Conservation (phyloP, 1,140 invertebrate genomes). For the Stegodyphus dumicola region DNA sequence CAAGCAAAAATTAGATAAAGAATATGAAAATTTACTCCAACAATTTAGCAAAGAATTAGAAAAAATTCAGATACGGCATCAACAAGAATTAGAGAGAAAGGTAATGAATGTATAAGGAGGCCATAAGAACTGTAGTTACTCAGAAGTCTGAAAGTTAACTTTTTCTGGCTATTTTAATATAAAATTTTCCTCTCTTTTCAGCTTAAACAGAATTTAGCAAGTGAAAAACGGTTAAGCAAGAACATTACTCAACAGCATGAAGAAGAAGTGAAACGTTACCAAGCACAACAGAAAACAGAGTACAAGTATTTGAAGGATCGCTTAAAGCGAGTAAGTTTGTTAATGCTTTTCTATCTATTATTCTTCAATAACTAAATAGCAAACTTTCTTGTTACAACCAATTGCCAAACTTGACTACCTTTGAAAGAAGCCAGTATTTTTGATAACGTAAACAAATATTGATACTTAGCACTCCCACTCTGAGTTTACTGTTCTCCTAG, state of each 20-base stretch:
- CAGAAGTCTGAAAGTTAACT: no score
- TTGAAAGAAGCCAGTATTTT: no score
- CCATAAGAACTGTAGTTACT: neutral
- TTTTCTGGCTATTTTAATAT: no score
- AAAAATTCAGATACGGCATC: slow-evolving; percentile 86
- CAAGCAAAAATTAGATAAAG: slow-evolving; percentile 93
- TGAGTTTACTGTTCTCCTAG: no score
- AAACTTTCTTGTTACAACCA: no score
- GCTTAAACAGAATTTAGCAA: slow-evolving; percentile 84
- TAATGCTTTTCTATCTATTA: neutral
- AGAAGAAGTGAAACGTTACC: slow-evolving; percentile 87
- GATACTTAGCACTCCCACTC: no score
- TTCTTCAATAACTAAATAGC: no score
- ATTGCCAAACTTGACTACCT: no score
- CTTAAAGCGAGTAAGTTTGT: slow-evolving; percentile 60
- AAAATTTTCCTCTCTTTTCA: slow-evolving; percentile 56
- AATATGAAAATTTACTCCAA: slow-evolving; percentile 92
- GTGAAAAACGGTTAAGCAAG: slow-evolving; percentile 95
- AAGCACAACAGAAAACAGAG: slow-evolving; percentile 93
- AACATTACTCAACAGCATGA: slow-evolving; percentile 91
- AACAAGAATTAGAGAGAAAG: slow-evolving; percentile 89
- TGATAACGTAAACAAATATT: no score
- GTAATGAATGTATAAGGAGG: slow-evolving; percentile 33
- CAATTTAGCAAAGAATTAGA: slow-evolving; percentile 94
- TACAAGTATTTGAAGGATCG: slow-evolving; percentile 97